These are phyloP conservation scores for Epizoanthus ramosus DNA, from an alignment of 92 coral and sea anemone species.

Conservation along the genomic window DNA sequence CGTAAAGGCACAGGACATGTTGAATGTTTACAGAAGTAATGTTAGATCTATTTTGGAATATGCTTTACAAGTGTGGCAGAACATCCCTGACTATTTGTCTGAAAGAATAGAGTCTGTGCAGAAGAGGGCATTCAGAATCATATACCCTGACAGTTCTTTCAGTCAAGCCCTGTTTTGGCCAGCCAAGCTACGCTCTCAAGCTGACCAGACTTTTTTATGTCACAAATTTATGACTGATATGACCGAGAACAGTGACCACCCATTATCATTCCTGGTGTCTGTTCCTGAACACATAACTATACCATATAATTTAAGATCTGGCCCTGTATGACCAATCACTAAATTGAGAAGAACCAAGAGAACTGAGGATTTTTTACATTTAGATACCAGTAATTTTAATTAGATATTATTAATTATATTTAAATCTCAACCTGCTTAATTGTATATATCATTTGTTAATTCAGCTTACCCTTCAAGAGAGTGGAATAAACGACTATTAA, in stretches of 20 bases:
- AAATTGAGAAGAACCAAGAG: conserved; percentile 35
- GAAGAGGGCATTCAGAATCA: conserved; percentile 45
- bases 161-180: conserved; percentile 30
- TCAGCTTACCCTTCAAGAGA: conserved; percentile 11
- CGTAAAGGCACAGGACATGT: conserved; percentile 18
- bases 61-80: conserved; percentile 49
- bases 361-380: conserved; percentile 35
- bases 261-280: conserved; percentile 24
- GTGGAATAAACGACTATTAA: not conserved
- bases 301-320: conserved; percentile 40
- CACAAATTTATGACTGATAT: conserved; percentile 24
- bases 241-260: conserved; percentile 15
- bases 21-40: conserved; percentile 31
- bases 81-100: conserved; percentile 48
- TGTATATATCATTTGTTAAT: not conserved
- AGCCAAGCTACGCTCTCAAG: conserved; percentile 11
- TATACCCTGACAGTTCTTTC: conserved; percentile 35
- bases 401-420: not conserved
- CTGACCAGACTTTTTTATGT: conserved; percentile 5
- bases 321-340: conserved; percentile 25
- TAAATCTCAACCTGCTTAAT: not conserved
- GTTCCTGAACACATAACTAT: conserved; percentile 7
- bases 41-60: conserved; percentile 46
- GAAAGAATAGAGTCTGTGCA: conserved; percentile 48
- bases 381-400: conserved; percentile 16